Conservation (phyloP, 2,797 vertebrate genomes). For the Pelochelys cantorii region DNA sequence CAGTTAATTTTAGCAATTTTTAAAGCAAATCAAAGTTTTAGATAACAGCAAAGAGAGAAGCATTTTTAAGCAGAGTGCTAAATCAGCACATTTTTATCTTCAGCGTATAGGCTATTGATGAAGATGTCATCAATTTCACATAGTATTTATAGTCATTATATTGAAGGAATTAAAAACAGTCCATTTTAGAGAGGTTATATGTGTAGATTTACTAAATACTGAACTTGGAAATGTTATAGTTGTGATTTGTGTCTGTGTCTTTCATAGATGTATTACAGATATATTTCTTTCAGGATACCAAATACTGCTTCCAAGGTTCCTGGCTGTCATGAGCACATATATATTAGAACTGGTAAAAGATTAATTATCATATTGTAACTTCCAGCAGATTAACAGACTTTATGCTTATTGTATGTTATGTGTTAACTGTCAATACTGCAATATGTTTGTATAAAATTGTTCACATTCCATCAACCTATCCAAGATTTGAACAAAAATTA, state of each 20-base stretch:
- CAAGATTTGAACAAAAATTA: neutral
- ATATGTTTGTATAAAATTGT: neutral
- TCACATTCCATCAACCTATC: neutral
- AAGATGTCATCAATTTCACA: slow-evolving; percentile 45
- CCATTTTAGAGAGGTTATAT: slow-evolving; percentile 27
- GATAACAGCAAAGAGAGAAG: slow-evolving; percentile 54
- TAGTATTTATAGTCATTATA: slow-evolving; percentile 46
- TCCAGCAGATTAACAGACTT: slow-evolving; percentile 27
- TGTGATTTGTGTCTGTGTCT: slow-evolving; percentile 25
- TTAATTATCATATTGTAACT: neutral
- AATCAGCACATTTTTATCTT: slow-evolving; percentile 59
- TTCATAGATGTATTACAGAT: slow-evolving; percentile 1
- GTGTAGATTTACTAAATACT: slow-evolving; percentile 35
- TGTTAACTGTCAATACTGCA: neutral
- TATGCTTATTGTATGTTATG: neutral
- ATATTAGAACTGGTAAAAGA: slow-evolving; percentile 24
- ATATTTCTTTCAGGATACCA: slow-evolving; percentile 10
- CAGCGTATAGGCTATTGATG: slow-evolving; percentile 41
- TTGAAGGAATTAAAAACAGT: slow-evolving; percentile 72
- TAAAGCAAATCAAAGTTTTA: slow-evolving; percentile 57
- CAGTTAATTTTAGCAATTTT: slow-evolving; percentile 71
- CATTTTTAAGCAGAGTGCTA: slow-evolving; percentile 46
- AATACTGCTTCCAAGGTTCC: slow-evolving; percentile 19
- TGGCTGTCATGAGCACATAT: slow-evolving; percentile 2
- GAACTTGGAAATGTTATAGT: slow-evolving; percentile 23